These are phyloP conservation scores for Micrasema longulum DNA, from an alignment of 1,140 invertebrate species.

Conservation along the genomic window DNA sequence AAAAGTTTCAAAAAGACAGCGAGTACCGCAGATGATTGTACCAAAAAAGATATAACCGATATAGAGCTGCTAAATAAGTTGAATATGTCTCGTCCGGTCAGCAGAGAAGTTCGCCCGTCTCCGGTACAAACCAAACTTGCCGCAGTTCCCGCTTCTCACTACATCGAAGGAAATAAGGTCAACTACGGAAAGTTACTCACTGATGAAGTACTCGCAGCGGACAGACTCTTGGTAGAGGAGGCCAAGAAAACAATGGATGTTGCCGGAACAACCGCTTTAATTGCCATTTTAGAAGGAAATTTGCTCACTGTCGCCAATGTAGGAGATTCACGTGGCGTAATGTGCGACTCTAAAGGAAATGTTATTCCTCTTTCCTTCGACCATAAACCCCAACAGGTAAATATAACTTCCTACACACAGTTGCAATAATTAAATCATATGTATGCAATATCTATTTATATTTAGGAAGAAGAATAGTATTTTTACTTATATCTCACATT, in stretches of 20 bases:
- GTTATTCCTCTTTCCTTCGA: constrained; percentile 94
- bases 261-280: constrained; percentile 93
- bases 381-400: constrained; percentile 94
- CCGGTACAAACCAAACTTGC: constrained; percentile 58
- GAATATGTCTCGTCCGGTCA: constrained; percentile 72
- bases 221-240: constrained; percentile 81
- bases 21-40: constrained; percentile 70
- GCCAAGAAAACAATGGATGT: constrained; percentile 87
- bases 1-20: constrained; percentile 76
- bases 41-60: constrained; percentile 75
- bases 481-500: too few relatives aligned
- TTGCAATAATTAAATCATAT: too few relatives aligned
- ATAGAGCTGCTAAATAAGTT: constrained; percentile 75
- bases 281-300: constrained; percentile 86
- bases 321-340: constrained; percentile 94
- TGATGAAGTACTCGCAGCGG: constrained; percentile 86
- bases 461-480: too few relatives aligned
- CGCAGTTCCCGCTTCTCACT: constrained; percentile 64
- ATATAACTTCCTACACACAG: too few relatives aligned
- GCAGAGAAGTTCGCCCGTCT: constrained; percentile 71
- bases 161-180: constrained; percentile 78
- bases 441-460: too few relatives aligned
- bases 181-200: constrained; percentile 85
- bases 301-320: constrained; percentile 94
- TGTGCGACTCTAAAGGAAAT: constrained; percentile 91